Base-by-base conservation (phyloP, 2,113 vertebrate genomes). In the Sisor rabdophorus region DNA sequence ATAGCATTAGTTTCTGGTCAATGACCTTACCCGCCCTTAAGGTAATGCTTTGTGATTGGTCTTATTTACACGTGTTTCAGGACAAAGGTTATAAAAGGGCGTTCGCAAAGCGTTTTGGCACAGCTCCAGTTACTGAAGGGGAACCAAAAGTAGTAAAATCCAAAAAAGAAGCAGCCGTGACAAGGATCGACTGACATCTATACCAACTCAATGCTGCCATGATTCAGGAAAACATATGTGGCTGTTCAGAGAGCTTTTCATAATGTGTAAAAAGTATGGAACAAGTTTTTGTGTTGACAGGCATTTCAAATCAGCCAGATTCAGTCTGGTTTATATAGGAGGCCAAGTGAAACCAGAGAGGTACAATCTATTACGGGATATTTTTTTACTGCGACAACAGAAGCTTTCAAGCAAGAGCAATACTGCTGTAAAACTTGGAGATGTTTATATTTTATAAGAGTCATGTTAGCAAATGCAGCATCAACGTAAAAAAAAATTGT, bases 221-320 rank as follows among this genome's bases (percentile, higher is more conserved):
- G 24, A 71, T 50, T 55, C 65, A 64, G 24, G 32, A 71, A 19
- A 61, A 32, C 40, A 54, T 28, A 54, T 48, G 40, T 40, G 32
- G 20, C 28, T 73, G 48, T 73, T 56, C 28, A 24, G 60, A 58
- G 58, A 22, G 1, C 58, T 75, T 32, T 75, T 73, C 48, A 79
- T 75, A 72, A 61, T 53, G 40, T 53, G 19, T 58, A 71, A 50
- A 75, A 81, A 64, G n/a, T 58, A 78, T 72, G 65, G 55, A 77
- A 54, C 24, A 68, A 55, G 13, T 58, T 70, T 77, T 36, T 53
- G 71, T 40, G 71, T 52, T 71, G 71, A 50, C 67, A 70, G 74
- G 53, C 75, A 74, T 55, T 74, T 78, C 65, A 83, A 80, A 78
- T 40, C 59, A 19, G 59, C 55, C 82, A 76, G 58, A 70, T 69